Percentiles rank a stretch among this genome's conserved stretches.
Conservation (phyloP, 2,113 vertebrate species). For the Anhinga anhinga region DNA sequence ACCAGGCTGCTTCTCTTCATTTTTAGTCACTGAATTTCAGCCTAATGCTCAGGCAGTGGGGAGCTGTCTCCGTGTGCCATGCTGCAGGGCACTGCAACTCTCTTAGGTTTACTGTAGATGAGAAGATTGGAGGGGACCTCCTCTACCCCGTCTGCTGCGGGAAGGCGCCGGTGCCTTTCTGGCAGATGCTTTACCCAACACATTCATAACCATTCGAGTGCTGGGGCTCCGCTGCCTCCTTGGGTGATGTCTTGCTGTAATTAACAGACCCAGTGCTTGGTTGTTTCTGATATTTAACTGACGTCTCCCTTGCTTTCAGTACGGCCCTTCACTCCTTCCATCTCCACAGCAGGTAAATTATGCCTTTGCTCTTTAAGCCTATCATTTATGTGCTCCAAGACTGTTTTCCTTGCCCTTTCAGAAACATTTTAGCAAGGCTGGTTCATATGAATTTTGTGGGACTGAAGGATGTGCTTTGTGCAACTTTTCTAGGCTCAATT, state of each 20-base stretch:
- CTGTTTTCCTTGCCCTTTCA: not conserved
- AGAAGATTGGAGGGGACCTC: not conserved
- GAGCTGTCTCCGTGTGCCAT: rapidly evolving
- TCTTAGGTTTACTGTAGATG: not conserved
- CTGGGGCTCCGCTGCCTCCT: not conserved
- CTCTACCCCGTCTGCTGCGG: rapidly evolving
- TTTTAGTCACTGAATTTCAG: rapidly evolving
- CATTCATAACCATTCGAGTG: rapidly evolving
- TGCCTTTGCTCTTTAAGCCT: not conserved
- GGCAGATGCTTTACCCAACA: not conserved
- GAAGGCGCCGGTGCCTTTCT: not conserved
- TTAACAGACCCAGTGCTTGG: not conserved
- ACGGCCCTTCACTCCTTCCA: not conserved
- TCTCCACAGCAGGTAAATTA: not conserved
- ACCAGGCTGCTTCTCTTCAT: not conserved
- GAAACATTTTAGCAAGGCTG: not conserved
- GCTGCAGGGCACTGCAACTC: not conserved
- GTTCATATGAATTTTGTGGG: not conserved
- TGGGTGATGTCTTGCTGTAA: not conserved
- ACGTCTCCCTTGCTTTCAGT: not conserved
- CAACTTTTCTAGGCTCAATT: not conserved
- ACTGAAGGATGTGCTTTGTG: not conserved
- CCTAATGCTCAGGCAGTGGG: rapidly evolving
- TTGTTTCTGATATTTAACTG: not conserved
- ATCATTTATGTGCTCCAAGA: not conserved